Base-by-base conservation (phyloP, 2,113 vertebrate genomes). In the Onychostruthus taczanowskii region DNA sequence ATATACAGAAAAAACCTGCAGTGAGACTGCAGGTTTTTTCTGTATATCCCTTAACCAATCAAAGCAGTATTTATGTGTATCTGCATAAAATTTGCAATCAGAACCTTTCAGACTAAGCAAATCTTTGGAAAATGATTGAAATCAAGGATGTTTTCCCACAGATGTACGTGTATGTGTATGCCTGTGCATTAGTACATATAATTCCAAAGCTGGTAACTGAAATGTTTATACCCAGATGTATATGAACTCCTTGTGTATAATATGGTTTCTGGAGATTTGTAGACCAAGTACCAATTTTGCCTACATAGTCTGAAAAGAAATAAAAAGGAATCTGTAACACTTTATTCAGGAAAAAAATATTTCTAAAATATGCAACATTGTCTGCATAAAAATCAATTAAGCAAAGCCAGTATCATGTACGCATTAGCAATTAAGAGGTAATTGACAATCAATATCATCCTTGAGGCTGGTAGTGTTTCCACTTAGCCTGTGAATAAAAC, bases 61-160 rank as follows among this genome's bases (percentile, higher is more conserved):
- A 73, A 50, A 86, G 46, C 43, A 86, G 55, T 37, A 41, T 76
- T 95, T 93, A 44, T 59, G 70, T 55, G 28, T 84, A 44, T 84
- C 69, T 89, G 74, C 89, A 86, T 88, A 93, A 88, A 82, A 94
- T 69, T 87, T 90, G 83, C 77, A 88, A 95, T 96, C 74, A 79
- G 61, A 79, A 85, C 66, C 50, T 87, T 88, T 92, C 88, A 92
- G 78, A 91, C 1, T 4, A 95, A 96, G 39, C 28, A 78, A 59
- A 55, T 88, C 49, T 27, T 90, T 86, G 70, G 46, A 84, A 93
- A 94, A 64, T 75, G 11, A 26, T 63, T 93, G 89, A 95, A 96
- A 93, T 93, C 84, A 88, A 85, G 74, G 43, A 55, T 94, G 87
- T 96, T 95, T 96, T 77, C 55, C 18, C 85, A 90, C 69, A 96